Percentiles rank a stretch among this genome's conserved stretches.
Evolutionary conservation across 2,797 vertebrate genomes (phyloP).

Genomic region (Mallotus villosus): DNA sequence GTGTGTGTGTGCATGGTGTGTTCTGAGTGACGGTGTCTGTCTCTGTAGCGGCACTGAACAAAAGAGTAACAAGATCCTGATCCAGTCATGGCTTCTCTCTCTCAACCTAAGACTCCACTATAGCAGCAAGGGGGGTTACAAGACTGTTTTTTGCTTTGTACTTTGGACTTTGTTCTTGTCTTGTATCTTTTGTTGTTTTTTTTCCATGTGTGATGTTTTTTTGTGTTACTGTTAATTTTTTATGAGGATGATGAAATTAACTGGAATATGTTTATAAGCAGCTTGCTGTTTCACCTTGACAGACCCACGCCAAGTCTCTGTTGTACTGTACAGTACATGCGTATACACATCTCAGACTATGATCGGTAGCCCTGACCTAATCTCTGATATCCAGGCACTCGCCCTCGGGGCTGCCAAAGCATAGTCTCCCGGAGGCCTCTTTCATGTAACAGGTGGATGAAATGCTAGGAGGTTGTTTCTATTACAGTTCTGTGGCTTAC

Average conservation of each 20-base stretch:
- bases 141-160: conserved; percentile 61
- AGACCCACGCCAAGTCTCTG: conserved; percentile 29
- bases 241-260: conserved; percentile 38
- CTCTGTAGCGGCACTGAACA: conserved; percentile 66
- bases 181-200: conserved; percentile 17
- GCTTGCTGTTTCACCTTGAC: conserved; percentile 43
- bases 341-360: conserved; percentile 21
- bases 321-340: conserved; percentile 47
- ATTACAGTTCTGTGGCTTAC: background rate
- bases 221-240: conserved; percentile 26
- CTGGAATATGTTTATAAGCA: conserved; percentile 66
- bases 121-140: conserved; percentile 50
- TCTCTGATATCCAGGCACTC: too few species aligned
- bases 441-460: conserved; percentile 24
- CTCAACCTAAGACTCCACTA: conserved; percentile 37
- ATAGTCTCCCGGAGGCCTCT: background rate
- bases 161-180: conserved; percentile 52
- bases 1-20: conserved; percentile 5
- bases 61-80: conserved; percentile 42
- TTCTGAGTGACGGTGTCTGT: conserved; percentile 49
- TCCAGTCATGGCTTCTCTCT: conserved; percentile 38
- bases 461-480: conserved; percentile 22
- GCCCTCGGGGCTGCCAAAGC: too few species aligned
- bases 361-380: background rate
- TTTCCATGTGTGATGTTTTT: conserved; percentile 55